These are phyloP conservation scores for Macropus fuliginosus DNA, from an alignment of 2,797 vertebrate species.

Conservation along the genomic window DNA sequence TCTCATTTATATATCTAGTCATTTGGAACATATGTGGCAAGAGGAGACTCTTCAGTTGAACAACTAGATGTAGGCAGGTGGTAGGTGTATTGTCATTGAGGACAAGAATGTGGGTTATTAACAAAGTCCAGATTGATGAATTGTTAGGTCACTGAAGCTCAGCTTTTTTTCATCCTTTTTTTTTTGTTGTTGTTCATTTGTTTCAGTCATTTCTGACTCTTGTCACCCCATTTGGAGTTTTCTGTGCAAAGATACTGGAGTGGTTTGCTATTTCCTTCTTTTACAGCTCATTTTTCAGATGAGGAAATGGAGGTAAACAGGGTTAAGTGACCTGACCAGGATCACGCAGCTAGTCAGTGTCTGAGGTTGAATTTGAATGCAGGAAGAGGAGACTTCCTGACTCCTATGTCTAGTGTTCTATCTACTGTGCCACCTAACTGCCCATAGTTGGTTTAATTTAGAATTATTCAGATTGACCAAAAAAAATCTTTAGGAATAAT, in stretches of 20 bases:
- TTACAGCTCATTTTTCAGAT: background rate
- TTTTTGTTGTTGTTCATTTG: slow-evolving; percentile 13
- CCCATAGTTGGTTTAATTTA: background rate
- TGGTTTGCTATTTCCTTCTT: background rate
- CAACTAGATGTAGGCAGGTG: background rate
- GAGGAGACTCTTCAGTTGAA: background rate
- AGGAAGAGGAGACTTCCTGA: background rate
- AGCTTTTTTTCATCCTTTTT: background rate
- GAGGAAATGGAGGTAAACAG: background rate
- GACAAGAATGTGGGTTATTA: background rate
- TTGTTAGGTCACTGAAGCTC: slow-evolving; percentile 6
- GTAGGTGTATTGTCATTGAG: slow-evolving; percentile 29
- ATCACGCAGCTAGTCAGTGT: background rate
- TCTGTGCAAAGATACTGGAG: background rate
- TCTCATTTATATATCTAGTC: background rate
- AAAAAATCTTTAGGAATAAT: slow-evolving; percentile 25
- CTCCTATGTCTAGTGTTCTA: background rate
- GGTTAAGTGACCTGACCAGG: background rate
- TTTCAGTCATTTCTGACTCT: background rate
- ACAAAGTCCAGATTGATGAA: slow-evolving; percentile 38
- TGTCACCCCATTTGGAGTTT: background rate
- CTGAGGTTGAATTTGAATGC: background rate
- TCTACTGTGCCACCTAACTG: background rate
- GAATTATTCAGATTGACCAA: slow-evolving; percentile 20
- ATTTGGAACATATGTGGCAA: slow-evolving; percentile 31